Conservation (phyloP, 2,797 vertebrate genomes). For the Glossophaga mutica region DNA sequence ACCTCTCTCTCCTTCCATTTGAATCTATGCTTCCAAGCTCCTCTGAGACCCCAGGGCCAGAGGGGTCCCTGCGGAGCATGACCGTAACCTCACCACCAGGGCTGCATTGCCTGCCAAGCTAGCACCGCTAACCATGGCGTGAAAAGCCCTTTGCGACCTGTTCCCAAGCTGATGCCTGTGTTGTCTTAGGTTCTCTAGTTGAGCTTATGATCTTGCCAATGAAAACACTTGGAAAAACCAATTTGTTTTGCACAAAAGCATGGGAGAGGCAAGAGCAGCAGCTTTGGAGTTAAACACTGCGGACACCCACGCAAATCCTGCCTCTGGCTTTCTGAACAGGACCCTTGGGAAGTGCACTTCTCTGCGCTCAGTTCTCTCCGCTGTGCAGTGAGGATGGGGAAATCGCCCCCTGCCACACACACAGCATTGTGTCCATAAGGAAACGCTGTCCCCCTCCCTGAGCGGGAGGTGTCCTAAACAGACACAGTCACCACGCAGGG, state of each 20-base stretch:
- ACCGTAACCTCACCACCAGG: background rate
- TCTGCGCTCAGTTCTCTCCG: background rate
- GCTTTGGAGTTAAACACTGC: background rate
- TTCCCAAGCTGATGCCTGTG: background rate
- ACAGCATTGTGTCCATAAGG: background rate
- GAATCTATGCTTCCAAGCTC: background rate
- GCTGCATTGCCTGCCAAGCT: background rate
- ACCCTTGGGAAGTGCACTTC: background rate
- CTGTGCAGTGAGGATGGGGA: background rate
- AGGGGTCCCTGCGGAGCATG: background rate
- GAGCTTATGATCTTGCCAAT: background rate
- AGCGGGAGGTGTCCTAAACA: background rate
- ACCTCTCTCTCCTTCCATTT: background rate
- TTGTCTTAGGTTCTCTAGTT: background rate
- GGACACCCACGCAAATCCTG: background rate
- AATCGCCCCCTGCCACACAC: too few relatives aligned
- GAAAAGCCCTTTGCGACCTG: background rate
- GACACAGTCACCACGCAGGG: background rate
- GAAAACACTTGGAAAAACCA: background rate
- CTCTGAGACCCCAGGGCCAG: background rate
- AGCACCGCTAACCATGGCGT: rapidly evolving
- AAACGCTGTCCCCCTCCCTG: background rate
- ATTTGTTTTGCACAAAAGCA: background rate
- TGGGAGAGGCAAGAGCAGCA: background rate
- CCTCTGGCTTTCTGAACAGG: background rate